Evolutionary conservation across 2,888 invertebrate species (phyloP), one percentile per base, ranked within the genome.

Genomic region (Oligia latruncula): DNA sequence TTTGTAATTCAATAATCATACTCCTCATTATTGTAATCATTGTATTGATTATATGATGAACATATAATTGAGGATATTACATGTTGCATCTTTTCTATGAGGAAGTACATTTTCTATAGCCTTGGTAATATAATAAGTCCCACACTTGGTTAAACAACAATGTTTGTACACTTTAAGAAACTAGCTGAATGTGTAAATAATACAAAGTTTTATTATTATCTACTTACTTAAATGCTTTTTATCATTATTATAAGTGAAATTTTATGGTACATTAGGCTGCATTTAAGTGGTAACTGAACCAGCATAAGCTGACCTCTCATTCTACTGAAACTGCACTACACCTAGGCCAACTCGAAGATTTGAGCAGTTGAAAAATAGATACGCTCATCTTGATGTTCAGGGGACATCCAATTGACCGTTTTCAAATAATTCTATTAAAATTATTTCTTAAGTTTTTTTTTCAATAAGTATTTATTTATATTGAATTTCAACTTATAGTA

Each of bases 71-170:
- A 81, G 84, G 82, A 87, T 86, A 77, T 81, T 81, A 80, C 81
- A 79, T 71, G 68, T 58, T 72, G 66, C 40, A 76, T 68, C 46
- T 79, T 84, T 72, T n/a, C 43, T 60, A 52, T 17, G 52, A 73
- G 82, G 84, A 84, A 80, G n/a, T 64, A 68, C 29, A 74, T 87
- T 90, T 88, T 86, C 90, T 83, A 71, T 79, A 83, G 74, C 90
- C 90, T 89, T 88, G 84, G 82, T 71, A 72, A 40, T 55, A 74
- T 84, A 75, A 84, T 71, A 35, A 74, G 20, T 62, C 13, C 11
- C n/a, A 71, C 88, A 85, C 80, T 80, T 87, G 78, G 66, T 43
- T 66, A 80, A 85, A 87, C 58, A 81, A 0, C 3, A 17, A 58
- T 78, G 60, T 82, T 46, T 52, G 23, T 43, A 70, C 29, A 62